A percentile compares a stretch with the other conserved stretches of the same genome.
Evolutionary conservation across 2,888 invertebrate genomes (phyloP).

Genomic region (Macaria liturata): DNA sequence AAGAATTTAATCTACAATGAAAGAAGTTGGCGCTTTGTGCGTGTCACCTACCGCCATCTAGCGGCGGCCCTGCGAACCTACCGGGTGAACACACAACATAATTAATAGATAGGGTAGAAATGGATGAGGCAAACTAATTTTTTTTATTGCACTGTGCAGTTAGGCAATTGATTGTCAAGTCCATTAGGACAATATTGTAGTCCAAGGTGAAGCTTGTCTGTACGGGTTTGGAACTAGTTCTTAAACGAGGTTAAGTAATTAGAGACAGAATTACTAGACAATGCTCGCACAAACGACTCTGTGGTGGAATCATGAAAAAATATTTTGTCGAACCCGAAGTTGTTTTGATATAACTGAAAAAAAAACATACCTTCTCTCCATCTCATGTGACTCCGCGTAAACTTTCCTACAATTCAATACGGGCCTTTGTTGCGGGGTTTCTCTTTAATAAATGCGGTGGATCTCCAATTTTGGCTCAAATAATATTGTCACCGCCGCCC

Average conservation of each 20-base stretch:
- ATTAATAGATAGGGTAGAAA: no score
- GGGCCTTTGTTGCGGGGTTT: conserved; percentile 81
- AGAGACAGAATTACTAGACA: no score
- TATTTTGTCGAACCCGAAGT: no score
- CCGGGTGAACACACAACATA: conserved; percentile 36
- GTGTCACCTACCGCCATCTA: conserved; percentile 60
- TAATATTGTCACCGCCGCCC: conserved; percentile 77
- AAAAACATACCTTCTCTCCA: conserved; percentile 43
- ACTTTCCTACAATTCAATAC: conserved; percentile 80
- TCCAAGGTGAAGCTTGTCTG: no score
- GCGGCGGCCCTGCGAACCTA: conserved; percentile 48
- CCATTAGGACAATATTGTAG: no score
- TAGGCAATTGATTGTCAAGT: no score
- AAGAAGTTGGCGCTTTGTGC: conserved; percentile 78
- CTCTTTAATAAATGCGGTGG: conserved; percentile 79
- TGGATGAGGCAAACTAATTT: no score
- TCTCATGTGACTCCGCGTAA: conserved; percentile 35
- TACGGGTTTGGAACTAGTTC: no score
- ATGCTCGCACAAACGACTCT: no score
- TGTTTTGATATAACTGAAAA: neutral
- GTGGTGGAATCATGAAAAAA: no score
- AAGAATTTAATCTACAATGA: conserved; percentile 81
- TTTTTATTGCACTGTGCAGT: no score
- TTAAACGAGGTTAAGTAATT: no score
- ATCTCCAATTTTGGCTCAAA: conserved; percentile 73